These are phyloP conservation scores for Rhynchonycteris naso DNA, from an alignment of 2,797 vertebrate species.

Conservation along the genomic window DNA sequence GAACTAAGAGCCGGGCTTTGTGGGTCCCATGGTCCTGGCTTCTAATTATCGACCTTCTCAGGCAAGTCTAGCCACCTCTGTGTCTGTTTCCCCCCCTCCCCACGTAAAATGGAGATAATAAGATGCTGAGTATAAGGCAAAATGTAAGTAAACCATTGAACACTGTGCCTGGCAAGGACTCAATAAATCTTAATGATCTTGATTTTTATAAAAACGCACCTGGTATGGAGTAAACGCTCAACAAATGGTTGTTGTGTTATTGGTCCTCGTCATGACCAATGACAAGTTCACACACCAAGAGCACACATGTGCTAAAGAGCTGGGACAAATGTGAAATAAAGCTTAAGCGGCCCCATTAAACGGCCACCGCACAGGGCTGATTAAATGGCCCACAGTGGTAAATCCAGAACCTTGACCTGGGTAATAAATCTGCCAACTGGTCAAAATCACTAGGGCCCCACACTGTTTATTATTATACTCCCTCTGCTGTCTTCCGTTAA, in stretches of 20 bases:
- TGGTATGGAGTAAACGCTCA: neutral
- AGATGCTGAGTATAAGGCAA: neutral
- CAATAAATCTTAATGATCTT: neutral
- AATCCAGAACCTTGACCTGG: neutral
- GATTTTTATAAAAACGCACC: neutral
- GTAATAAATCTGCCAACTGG: neutral
- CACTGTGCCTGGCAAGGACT: neutral
- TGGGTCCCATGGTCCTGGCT: neutral
- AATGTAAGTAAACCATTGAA: neutral
- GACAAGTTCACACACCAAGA: neutral
- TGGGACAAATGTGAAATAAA: neutral
- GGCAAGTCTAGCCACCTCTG: neutral
- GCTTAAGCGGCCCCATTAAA: neutral
- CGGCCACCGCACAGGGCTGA: neutral
- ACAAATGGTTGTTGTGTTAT: neutral
- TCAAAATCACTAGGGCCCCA: neutral
- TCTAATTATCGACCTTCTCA: neutral
- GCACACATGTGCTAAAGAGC: neutral
- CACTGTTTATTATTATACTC: neutral
- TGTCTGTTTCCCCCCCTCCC: slow-evolving; percentile 27
- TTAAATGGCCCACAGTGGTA: neutral
- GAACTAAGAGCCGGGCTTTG: neutral
- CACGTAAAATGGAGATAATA: neutral
- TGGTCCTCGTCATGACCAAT: neutral
- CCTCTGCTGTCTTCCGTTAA: neutral